These are phyloP conservation scores for Bagarius yarrelli DNA, from an alignment of 2,113 vertebrate species.

Conservation along the genomic window DNA sequence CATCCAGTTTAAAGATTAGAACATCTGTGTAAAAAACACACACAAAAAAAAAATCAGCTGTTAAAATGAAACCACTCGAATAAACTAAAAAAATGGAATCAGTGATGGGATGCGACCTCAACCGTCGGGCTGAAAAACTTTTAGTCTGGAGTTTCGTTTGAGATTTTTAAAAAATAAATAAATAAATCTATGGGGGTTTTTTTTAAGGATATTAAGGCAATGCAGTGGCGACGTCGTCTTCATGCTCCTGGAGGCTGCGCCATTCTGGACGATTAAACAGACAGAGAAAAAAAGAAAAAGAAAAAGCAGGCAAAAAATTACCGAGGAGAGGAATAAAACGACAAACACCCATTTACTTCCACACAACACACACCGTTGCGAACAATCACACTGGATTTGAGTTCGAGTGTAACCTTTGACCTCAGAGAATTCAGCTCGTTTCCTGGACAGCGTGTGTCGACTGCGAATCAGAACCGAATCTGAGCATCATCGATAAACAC, in stretches of 20 bases:
- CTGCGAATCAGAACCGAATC: too few relatives aligned
- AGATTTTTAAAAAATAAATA: slow-evolving; percentile 65
- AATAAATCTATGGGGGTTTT: slow-evolving; percentile 60
- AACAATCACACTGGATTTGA: background rate
- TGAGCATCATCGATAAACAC: background rate
- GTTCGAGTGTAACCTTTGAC: background rate
- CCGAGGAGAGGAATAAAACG: slow-evolving; percentile 54
- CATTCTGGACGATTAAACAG: slow-evolving; percentile 58
- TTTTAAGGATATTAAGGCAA: slow-evolving; percentile 76
- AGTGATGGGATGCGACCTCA: too few relatives aligned
- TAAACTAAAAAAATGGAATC: too few relatives aligned
- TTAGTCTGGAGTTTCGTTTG: slow-evolving; percentile 36
- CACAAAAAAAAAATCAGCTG: too few relatives aligned
- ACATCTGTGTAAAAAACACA: too few relatives aligned
- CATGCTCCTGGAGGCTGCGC: slow-evolving; percentile 53
- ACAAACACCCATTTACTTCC: slow-evolving; percentile 40
- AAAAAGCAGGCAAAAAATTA: background rate
- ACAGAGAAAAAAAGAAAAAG: background rate
- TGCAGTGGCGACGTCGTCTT: slow-evolving; percentile 69
- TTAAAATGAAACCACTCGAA: too few relatives aligned
- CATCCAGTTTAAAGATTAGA: too few relatives aligned
- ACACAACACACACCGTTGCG: background rate
- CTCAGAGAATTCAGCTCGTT: too few relatives aligned
- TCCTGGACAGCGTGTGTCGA: too few relatives aligned
- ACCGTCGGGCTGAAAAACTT: slow-evolving; percentile 34